Evolutionary conservation across 1,140 invertebrate species (phyloP).

Genomic region (Ditylenchus dipsaci): DNA sequence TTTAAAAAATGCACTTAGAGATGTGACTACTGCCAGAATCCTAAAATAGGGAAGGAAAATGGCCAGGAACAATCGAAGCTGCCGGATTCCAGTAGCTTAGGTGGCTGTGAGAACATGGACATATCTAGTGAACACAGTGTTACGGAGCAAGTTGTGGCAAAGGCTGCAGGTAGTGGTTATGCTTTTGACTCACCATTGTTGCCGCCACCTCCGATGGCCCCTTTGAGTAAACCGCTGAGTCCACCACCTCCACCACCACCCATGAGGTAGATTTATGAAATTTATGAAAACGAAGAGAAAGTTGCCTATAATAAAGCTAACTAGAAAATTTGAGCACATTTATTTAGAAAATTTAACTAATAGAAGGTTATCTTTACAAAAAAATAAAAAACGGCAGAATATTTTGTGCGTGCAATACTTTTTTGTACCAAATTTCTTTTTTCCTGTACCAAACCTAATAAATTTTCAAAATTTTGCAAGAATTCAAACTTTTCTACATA

Average conservation of each 20-base stretch:
- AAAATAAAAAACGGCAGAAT: no score
- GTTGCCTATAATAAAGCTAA: no score
- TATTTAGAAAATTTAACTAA: no score
- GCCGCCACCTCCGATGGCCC: not conserved
- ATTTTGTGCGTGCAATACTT: no score
- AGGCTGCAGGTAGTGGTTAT: not conserved
- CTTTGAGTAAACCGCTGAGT: not conserved
- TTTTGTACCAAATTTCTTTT: no score
- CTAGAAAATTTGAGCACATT: no score
- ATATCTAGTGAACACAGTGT: not conserved
- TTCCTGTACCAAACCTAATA: no score
- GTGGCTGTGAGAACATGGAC: conserved; percentile 7
- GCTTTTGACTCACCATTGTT: not conserved
- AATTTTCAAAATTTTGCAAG: no score
- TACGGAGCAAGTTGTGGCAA: not conserved
- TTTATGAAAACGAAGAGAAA: not conserved
- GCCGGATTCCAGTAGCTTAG: not conserved
- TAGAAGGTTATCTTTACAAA: no score
- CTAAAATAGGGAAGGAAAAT: not conserved
- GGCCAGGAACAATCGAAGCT: not conserved
- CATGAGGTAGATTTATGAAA: not conserved
- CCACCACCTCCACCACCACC: not conserved
- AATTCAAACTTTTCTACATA: no score
- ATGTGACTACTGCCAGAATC: not conserved
- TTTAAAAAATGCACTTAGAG: conserved; percentile 17